phyloP scores from a whole-genome alignment of 2,113 vertebrate genomes.

The Corynorhinus townsendii region DNA sequence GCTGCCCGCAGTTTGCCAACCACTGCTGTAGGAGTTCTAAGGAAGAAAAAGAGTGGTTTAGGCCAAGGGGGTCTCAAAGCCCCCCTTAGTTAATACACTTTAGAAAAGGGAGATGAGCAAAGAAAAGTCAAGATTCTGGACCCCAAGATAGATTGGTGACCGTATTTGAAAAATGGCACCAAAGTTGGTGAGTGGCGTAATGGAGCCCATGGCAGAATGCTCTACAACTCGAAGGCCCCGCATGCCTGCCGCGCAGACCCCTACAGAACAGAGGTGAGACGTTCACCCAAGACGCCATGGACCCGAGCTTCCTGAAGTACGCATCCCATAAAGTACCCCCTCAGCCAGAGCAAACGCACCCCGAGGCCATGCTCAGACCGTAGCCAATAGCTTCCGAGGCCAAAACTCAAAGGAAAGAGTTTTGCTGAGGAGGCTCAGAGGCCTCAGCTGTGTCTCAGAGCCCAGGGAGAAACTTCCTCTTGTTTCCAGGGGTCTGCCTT shows the following conservation, averaged over 20 bases:
- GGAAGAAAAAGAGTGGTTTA: too few species aligned
- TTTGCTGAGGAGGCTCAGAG: not conserved
- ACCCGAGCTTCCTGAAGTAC: not conserved
- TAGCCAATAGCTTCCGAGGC: not conserved
- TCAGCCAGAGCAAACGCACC: not conserved
- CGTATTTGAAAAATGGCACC: not conserved
- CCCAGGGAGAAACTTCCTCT: not conserved
- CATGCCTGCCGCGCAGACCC: accelerated
- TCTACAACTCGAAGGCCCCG: not conserved
- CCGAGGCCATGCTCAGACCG: not conserved
- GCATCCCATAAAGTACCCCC: not conserved
- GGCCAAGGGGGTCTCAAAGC: not conserved
- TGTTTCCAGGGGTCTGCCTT: not conserved
- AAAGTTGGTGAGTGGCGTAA: not conserved
- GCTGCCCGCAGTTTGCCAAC: too few species aligned
- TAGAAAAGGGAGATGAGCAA: not conserved
- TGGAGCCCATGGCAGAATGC: not conserved
- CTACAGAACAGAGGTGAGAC: too few species aligned
- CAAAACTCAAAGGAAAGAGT: not conserved
- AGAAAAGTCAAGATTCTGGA: not conserved
- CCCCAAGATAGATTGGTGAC: not conserved
- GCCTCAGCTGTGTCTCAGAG: not conserved
- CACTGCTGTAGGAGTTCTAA: too few species aligned
- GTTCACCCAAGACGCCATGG: not conserved
- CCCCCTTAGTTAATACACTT: not conserved